A percentile compares a stretch with the other conserved stretches of the same genome.
Conservation (phyloP, 1,140 invertebrate genomes). For the Nebria ingens region DNA sequence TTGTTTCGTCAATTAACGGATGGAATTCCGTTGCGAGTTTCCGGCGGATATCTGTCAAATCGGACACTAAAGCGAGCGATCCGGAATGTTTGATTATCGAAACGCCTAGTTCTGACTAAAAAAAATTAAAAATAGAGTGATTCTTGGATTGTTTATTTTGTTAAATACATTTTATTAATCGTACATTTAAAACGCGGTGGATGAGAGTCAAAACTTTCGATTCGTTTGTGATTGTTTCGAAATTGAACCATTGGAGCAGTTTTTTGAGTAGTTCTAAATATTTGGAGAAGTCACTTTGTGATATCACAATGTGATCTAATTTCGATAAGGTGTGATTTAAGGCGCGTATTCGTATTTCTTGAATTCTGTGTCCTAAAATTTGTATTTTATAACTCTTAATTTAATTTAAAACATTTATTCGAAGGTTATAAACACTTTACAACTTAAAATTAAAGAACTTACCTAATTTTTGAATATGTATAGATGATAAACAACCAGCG, state of each 20-base stretch:
- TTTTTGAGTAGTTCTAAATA: constrained; percentile 28
- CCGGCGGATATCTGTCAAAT: constrained; percentile 22
- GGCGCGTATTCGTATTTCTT: constrained; percentile 32
- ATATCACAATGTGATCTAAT: constrained; percentile 27
- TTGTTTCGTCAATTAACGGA: constrained; percentile 19
- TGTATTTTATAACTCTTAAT: not conserved
- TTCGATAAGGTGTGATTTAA: constrained; percentile 29
- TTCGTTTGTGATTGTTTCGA: constrained; percentile 23
- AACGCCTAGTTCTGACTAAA: constrained; percentile 20
- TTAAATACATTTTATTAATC: too few relatives aligned
- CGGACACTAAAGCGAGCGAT: constrained; percentile 17
- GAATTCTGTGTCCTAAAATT: constrained; percentile 28
- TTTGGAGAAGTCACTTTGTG: constrained; percentile 28
- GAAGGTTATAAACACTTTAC: not conserved
- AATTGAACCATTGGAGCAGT: constrained; percentile 30
- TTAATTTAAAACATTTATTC: not conserved
- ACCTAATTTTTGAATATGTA: constrained; percentile 30
- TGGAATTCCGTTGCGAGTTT: constrained; percentile 21
- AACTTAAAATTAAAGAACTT: constrained; percentile 13
- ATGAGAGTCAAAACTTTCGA: constrained; percentile 25
- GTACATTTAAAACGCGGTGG: constrained; percentile 23
- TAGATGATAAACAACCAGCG: constrained; percentile 24
- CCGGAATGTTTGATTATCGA: constrained; percentile 24
- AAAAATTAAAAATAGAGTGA: too few relatives aligned
- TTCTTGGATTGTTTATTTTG: too few relatives aligned